These are phyloP conservation scores for Melanogrammus aeglefinus DNA, from an alignment of 2,797 vertebrate genomes.

Conservation along the genomic window DNA sequence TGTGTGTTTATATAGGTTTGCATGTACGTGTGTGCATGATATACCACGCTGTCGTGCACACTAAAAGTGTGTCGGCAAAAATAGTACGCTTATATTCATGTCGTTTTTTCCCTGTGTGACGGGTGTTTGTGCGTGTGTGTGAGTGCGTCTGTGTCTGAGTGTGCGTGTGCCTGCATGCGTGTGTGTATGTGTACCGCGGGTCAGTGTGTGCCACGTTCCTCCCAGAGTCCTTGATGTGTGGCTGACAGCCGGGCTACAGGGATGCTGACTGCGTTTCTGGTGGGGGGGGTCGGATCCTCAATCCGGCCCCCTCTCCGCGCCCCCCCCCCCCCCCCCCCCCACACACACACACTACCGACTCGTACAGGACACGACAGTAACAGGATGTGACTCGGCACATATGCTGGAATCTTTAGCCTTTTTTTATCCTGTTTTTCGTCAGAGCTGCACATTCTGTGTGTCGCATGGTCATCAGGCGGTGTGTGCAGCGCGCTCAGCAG, in stretches of 20 bases:
- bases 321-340: neutral
- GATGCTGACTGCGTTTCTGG: constrained; percentile 58
- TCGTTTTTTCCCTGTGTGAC: no score
- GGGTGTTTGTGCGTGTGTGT: no score
- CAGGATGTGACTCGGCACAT: constrained; percentile 38
- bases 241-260: constrained; percentile 41
- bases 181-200: neutral
- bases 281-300: constrained; percentile 17
- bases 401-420: constrained; percentile 15
- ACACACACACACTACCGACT: constrained; percentile 36
- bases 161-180: no score
- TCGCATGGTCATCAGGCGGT: no score
- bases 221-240: constrained; percentile 33
- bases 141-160: no score
- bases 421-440: neutral
- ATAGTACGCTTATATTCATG: neutral
- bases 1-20: constrained; percentile 9
- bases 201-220: no score
- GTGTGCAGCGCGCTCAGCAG: no score
- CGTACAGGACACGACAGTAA: constrained; percentile 32
- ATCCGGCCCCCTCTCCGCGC: neutral
- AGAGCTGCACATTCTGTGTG: no score
- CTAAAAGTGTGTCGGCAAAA: neutral
- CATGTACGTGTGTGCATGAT: neutral
- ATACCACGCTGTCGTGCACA: neutral